Percentiles rank a stretch among this genome's conserved stretches.
These are phyloP conservation scores for Myripristis jacobus DNA, from an alignment of 2,797 vertebrate species.

Conservation along the genomic window DNA sequence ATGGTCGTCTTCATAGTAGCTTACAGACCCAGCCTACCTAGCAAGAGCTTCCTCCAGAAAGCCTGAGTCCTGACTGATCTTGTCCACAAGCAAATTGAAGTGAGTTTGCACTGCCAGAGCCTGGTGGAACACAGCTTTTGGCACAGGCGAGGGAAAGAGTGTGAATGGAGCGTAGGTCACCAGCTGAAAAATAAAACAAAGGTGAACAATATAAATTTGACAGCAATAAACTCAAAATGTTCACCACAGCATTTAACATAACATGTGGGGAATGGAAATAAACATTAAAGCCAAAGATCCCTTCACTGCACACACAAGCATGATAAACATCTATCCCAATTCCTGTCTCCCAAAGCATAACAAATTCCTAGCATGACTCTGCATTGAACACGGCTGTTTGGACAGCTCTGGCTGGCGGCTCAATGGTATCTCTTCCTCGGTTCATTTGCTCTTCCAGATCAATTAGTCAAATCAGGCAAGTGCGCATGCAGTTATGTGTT, in stretches of 20 bases:
- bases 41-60: constrained; percentile 89
- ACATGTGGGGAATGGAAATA: constrained; percentile 23
- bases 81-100: constrained; percentile 92
- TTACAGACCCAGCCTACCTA: constrained; percentile 78
- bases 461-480: not conserved
- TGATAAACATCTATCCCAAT: constrained; percentile 36
- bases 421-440: not conserved
- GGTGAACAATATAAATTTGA: constrained; percentile 13
- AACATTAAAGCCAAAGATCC: constrained; percentile 1
- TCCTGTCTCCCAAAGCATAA: constrained; percentile 37
- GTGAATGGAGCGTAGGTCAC: constrained; percentile 92
- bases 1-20: not conserved
- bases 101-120: constrained; percentile 90
- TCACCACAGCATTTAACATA: not conserved
- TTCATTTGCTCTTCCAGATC: not conserved
- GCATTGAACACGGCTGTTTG: constrained; percentile 31
- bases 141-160: constrained; percentile 90
- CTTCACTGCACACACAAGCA: constrained; percentile 21
- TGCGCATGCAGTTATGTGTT: not conserved
- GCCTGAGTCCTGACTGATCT: constrained; percentile 87
- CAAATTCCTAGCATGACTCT: constrained; percentile 66
- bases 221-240: not conserved
- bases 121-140: constrained; percentile 85
- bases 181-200: constrained; percentile 79
- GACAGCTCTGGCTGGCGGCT: not conserved